Percentiles rank a stretch among this genome's conserved stretches.
Evolutionary conservation across 2,113 vertebrate genomes (phyloP).

Genomic region (Columba janthina): DNA sequence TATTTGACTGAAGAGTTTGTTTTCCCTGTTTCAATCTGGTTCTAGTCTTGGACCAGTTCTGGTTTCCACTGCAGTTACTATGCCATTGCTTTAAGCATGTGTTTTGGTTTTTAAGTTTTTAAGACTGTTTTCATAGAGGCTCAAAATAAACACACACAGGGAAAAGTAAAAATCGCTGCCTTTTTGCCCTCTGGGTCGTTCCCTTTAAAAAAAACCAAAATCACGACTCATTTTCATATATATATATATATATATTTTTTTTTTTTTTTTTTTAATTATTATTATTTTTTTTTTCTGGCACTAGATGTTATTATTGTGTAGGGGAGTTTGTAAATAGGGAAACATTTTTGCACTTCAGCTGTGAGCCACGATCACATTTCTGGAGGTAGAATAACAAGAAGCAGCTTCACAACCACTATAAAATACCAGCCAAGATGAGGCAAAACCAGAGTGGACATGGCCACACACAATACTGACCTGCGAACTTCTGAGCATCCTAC

Average conservation of each 20-base stretch:
- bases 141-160: not conserved
- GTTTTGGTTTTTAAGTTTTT: not conserved
- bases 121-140: not conserved
- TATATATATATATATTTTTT: no score
- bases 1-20: not conserved
- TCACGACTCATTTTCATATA: rapidly evolving
- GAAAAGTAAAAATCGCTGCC: not conserved
- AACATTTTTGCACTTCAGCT: not conserved
- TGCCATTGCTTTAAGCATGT: not conserved
- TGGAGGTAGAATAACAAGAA: not conserved
- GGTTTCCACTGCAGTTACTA: not conserved
- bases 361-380: not conserved
- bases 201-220: not conserved
- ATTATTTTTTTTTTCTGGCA: not conserved
- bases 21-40: not conserved
- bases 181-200: not conserved
- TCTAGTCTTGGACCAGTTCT: not conserved
- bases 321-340: not conserved
- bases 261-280: not conserved
- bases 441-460: not conserved
- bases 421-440: not conserved
- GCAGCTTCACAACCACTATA: not conserved
- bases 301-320: not conserved
- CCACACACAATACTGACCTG: not conserved
- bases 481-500: not conserved